Conservation (phyloP, 2,113 vertebrate species). For the Nibea coibor region DNA sequence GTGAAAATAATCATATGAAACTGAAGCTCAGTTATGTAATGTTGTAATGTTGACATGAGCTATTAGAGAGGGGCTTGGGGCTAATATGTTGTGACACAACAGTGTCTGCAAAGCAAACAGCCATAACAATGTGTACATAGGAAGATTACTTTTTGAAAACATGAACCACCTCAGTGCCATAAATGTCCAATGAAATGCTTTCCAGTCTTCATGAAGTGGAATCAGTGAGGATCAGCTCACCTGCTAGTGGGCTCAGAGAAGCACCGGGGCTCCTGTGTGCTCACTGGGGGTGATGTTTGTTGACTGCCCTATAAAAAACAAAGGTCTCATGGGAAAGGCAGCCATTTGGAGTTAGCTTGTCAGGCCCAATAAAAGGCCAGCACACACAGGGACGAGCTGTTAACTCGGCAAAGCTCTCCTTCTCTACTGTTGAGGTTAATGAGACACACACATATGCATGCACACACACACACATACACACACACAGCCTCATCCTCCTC, state of each 20-base stretch:
- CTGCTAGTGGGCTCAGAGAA: slow-evolving; percentile 2
- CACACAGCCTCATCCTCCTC: slow-evolving; percentile 21
- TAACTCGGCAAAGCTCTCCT: slow-evolving; percentile 61
- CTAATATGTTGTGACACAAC: background rate
- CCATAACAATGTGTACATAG: too few relatives aligned
- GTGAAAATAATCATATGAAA: background rate
- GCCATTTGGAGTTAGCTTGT: slow-evolving; percentile 72
- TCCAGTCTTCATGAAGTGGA: background rate
- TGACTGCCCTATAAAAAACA: slow-evolving; percentile 64
- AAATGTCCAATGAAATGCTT: slow-evolving; percentile 10
- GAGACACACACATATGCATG: slow-evolving; percentile 38
- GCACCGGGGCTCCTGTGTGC: slow-evolving; percentile 17
- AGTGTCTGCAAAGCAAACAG: background rate
- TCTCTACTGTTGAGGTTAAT: slow-evolving; percentile 53
- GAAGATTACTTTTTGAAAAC: too few relatives aligned
- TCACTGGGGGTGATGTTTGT: slow-evolving; percentile 38
- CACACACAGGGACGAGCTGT: slow-evolving; percentile 64
- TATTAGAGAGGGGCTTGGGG: background rate
- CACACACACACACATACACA: slow-evolving; percentile 33
- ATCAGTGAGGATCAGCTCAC: background rate
- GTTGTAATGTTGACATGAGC: too few relatives aligned
- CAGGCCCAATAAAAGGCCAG: slow-evolving; percentile 64
- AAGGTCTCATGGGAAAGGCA: slow-evolving; percentile 69
- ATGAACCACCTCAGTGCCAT: too few relatives aligned
- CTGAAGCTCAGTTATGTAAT: background rate